These are phyloP conservation scores for Lateolabrax maculatus DNA, from an alignment of 2,797 vertebrate species.

Conservation along the genomic window DNA sequence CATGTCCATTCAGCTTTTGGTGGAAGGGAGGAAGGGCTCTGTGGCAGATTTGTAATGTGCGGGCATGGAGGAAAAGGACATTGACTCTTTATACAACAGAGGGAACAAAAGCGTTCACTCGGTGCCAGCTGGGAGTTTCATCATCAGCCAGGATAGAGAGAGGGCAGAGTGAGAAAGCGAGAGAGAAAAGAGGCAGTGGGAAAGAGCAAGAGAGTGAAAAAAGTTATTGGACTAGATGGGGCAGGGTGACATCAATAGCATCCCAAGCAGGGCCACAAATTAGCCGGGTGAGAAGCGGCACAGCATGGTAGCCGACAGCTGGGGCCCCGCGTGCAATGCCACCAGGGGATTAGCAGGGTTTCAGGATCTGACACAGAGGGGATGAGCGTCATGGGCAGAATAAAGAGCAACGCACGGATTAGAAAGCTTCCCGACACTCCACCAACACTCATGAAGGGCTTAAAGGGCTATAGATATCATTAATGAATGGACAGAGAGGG, in stretches of 20 bases:
- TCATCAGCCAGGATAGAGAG: conserved; percentile 49
- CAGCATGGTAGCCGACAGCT: conserved; percentile 80
- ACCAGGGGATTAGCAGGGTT: conserved; percentile 79
- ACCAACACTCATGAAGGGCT: conserved; percentile 80
- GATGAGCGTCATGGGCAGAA: conserved; percentile 80
- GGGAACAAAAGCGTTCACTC: conserved; percentile 70
- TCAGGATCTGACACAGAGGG: conserved; percentile 78
- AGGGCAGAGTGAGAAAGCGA: conserved; percentile 26
- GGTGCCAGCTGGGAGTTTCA: conserved; percentile 71
- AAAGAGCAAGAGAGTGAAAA: conserved; percentile 45
- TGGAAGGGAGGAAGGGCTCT: conserved; percentile 41
- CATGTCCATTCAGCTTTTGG: conserved; percentile 61
- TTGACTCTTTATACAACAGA: conserved; percentile 62
- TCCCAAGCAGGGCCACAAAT: conserved; percentile 81
- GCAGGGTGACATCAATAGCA: conserved; percentile 76
- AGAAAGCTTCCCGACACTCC: conserved; percentile 77
- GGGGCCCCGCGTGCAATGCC: conserved; percentile 67
- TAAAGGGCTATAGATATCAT: conserved; percentile 78
- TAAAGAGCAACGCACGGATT: conserved; percentile 82
- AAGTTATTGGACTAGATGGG: conserved; percentile 69
- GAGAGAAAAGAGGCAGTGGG: conserved; percentile 44
- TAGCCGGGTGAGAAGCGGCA: conserved; percentile 62
- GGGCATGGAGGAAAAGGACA: conserved; percentile 54
- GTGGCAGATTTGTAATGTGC: conserved; percentile 67
- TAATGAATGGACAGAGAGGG: conserved; percentile 71